A percentile compares a stretch with the other conserved stretches of the same genome.
Evolutionary conservation across 23 tunicate species (phyloP).

Genomic region (Ciona savignyi): DNA sequence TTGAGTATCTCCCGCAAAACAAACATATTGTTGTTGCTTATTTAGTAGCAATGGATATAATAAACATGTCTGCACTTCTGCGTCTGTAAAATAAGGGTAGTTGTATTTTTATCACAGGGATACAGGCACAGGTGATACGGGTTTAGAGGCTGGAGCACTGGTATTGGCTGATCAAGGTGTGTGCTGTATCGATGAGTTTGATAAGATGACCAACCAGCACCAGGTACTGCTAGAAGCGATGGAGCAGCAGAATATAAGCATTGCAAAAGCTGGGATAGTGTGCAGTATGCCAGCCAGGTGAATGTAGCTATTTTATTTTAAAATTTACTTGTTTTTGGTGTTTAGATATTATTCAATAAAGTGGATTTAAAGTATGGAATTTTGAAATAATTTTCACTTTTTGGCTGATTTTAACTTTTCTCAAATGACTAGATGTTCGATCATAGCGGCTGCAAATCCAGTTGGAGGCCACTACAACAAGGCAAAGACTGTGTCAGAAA

Average conservation of each 20-base stretch:
- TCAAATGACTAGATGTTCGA: constrained; percentile 96
- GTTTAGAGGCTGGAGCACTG: constrained; percentile 87
- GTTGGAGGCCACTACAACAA: constrained; percentile 90
- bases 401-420: too few species aligned
- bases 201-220: constrained; percentile 82
- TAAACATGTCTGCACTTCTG: too few species aligned
- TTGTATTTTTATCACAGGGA: constrained; percentile 66
- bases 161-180: constrained; percentile 94
- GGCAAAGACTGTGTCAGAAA: constrained; percentile 91
- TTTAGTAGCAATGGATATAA: too few species aligned
- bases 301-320: too few species aligned
- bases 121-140: constrained; percentile 63
- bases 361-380: too few species aligned
- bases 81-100: too few species aligned
- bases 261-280: constrained; percentile 92
- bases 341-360: too few species aligned
- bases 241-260: constrained; percentile 98
- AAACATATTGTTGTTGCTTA: too few species aligned
- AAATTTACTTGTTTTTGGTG: too few species aligned
- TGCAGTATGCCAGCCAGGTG: constrained; percentile 97
- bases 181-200: constrained; percentile 94
- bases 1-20: too few species aligned
- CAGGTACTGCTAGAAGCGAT: constrained; percentile 94
- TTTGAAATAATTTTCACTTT: too few species aligned
- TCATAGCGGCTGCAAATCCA: constrained; percentile 94